phyloP scores from a whole-genome alignment of 2,113 vertebrate genomes.

The Crypturellus undulatus region DNA sequence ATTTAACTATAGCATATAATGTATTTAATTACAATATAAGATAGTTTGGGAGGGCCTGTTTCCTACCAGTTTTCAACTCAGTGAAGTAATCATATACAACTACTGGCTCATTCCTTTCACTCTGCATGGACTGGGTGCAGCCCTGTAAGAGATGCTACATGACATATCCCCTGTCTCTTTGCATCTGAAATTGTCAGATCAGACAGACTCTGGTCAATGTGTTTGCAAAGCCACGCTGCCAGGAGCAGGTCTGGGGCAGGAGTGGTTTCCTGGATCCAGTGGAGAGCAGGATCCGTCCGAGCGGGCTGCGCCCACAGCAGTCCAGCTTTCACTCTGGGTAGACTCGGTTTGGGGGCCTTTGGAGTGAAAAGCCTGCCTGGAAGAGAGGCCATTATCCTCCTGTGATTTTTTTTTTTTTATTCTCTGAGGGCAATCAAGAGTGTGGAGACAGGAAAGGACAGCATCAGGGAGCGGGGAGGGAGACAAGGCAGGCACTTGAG shows the following conservation, averaged over 20 bases:
- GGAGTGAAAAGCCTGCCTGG: not conserved
- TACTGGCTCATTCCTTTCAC: not conserved
- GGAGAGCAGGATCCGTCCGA: not conserved
- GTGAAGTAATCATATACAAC: not conserved
- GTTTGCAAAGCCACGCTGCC: not conserved
- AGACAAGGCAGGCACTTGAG: not conserved
- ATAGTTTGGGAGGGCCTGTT: not conserved
- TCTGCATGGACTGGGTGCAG: not conserved
- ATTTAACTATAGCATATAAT: not conserved
- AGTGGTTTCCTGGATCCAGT: not conserved
- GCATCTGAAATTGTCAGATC: not conserved
- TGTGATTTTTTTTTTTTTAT: not conserved
- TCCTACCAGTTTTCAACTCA: not conserved
- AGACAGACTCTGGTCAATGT: not conserved
- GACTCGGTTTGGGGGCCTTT: not conserved
- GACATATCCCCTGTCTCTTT: not conserved
- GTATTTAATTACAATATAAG: not conserved
- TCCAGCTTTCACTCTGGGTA: not conserved
- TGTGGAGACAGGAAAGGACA: not conserved
- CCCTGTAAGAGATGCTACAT: accelerated
- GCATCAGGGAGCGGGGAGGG: not conserved
- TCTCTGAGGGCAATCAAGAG: not conserved
- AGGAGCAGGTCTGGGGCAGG: not conserved
- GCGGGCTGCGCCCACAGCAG: accelerated
- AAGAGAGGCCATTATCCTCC: accelerated